Evolutionary conservation across 64 coral and sea anemone genomes (phyloP), one percentile per base, ranked within the genome.

Genomic region (Montipora efflorescens): DNA sequence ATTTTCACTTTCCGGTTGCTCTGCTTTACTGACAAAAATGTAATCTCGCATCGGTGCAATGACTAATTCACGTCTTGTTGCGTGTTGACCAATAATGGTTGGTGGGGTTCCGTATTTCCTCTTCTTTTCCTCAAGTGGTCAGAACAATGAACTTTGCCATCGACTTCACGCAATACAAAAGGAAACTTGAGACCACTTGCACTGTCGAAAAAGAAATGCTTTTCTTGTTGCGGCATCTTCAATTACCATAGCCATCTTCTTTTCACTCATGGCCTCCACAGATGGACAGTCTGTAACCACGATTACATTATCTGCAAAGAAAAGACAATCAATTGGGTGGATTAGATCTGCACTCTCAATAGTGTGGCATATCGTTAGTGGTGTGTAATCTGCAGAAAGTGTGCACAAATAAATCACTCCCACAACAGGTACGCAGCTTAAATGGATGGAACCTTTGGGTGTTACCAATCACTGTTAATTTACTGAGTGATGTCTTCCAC

Each of bases 291-390:
- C 89, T 91, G 89, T 91, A 82, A 91, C 89, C 28, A 82, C 46
- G 80, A 91, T 91, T 8, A 91, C 62, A 71, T 91, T 91, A 67
- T 91, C 89, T 70, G 89, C 89, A 91, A 82, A 91, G 78, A 81
- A 91, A 19, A 91, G 78, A 64, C 89, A 91, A 91, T 91, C 89
- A 69, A 91, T 91, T 22, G 78, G 89, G 69, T 91, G 76, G 79
- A 79, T 15, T 46, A 81, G 49, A 77, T 91, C 89, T 59, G 87
- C 11, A 59, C 76, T 90, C 59, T 80, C 88, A 90, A 61, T 90
- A 48, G 71, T 89, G 75, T 73, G 87, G 67, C 87, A 77, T n/a
- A 89, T 44, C 11, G 87, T 74, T 77, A 89, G 72, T 89, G 66
- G 25, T 53, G 87, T 89, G 72, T 89, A 89, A 89, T 89, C 73